Percentiles rank a stretch among this genome's conserved stretches.
phyloP scores from a whole-genome alignment of 2,797 vertebrate genomes.

The Monodelphis domestica region DNA sequence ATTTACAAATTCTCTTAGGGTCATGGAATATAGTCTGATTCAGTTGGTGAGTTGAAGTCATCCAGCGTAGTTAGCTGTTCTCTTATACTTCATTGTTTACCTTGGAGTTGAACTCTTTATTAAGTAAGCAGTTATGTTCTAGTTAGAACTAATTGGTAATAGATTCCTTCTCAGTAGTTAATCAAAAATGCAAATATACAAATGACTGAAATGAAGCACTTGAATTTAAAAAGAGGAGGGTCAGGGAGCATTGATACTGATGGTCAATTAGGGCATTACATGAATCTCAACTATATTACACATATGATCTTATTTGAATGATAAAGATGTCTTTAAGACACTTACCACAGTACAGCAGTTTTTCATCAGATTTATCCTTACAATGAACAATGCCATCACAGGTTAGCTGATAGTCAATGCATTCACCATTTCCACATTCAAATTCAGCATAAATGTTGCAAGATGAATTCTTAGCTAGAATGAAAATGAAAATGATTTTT shows the following conservation, averaged over 20 bases:
- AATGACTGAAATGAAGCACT: not conserved
- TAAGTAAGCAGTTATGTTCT: not conserved
- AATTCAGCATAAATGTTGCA: conserved; percentile 93
- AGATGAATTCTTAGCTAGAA: conserved; percentile 94
- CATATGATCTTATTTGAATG: not conserved
- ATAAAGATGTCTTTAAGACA: conserved; percentile 2
- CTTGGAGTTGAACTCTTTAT: not conserved
- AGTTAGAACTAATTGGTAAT: not conserved
- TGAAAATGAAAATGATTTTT: conserved; percentile 43
- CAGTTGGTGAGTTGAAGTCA: not conserved
- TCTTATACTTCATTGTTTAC: not conserved
- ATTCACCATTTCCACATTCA: conserved; percentile 96
- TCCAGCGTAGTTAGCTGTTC: not conserved
- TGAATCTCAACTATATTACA: too few species aligned
- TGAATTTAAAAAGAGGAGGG: not conserved
- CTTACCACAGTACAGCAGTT: conserved; percentile 97
- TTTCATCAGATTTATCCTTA: conserved; percentile 99
- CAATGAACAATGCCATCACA: conserved; percentile 96
- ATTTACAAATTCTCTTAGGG: not conserved
- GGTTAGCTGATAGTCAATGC: conserved; percentile 89
- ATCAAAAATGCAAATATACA: not conserved
- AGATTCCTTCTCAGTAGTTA: not conserved
- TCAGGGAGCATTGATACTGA: not conserved
- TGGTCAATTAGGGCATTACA: not conserved
- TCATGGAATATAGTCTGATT: not conserved